Evolutionary conservation across 1,140 invertebrate species (phyloP).

Genomic region (Scaptomyza montana): DNA sequence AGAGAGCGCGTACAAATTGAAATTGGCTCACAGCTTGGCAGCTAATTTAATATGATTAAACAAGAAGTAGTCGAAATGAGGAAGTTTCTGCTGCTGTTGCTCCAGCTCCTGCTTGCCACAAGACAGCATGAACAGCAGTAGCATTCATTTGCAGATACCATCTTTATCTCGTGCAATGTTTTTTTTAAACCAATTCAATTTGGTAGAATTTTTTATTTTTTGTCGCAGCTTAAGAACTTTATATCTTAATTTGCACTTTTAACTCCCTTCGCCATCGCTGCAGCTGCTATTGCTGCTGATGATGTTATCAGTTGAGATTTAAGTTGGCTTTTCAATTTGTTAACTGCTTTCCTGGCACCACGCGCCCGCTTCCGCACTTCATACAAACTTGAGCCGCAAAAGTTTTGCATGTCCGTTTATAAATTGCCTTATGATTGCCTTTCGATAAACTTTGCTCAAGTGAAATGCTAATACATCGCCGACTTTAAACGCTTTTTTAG

Average conservation of each 20-base stretch:
- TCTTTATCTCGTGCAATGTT: not conserved
- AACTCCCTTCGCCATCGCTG: not conserved
- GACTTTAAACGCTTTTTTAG: constrained; percentile 53
- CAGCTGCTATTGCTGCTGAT: constrained; percentile 3
- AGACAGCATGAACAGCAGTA: constrained; percentile 27
- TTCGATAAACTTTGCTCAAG: constrained; percentile 61
- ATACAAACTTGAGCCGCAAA: constrained; percentile 46
- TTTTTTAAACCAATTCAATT: constrained; percentile 30
- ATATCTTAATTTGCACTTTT: constrained; percentile 21
- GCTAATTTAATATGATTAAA: constrained; percentile 72
- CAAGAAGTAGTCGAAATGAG: not conserved
- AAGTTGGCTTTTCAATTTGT: constrained; percentile 40
- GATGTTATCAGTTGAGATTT: constrained; percentile 6
- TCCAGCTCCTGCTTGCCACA: constrained; percentile 35
- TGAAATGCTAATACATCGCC: constrained; percentile 62
- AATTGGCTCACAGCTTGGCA: constrained; percentile 73
- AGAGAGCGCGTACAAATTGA: constrained; percentile 57
- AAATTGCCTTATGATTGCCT: constrained; percentile 71
- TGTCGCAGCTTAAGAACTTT: constrained; percentile 36
- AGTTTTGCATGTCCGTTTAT: constrained; percentile 65
- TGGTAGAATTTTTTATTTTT: constrained; percentile 1
- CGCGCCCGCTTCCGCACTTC: not conserved
- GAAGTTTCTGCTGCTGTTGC: constrained; percentile 16
- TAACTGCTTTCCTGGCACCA: constrained; percentile 18
- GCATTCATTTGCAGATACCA: constrained; percentile 34